Percentiles rank a stretch among this genome's conserved stretches.
Conservation (phyloP, 2,113 vertebrate genomes). For the Hyperopisus bebe region DNA sequence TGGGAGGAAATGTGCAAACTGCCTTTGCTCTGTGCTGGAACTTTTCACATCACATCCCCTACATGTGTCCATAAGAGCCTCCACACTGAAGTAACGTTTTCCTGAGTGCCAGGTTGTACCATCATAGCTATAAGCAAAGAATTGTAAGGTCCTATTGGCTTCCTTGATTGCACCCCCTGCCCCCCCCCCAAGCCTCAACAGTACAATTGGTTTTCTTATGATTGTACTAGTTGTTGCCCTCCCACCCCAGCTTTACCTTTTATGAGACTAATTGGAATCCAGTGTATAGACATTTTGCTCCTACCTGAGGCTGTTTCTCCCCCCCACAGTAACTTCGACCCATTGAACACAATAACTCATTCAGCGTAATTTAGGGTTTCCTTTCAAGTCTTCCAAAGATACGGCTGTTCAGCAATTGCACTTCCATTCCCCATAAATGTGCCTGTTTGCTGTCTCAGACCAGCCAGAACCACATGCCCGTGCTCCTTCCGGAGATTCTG, state of each 20-base stretch:
- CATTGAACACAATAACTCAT: not conserved
- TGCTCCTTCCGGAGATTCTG: not conserved
- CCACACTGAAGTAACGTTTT: not conserved
- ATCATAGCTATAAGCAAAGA: not conserved
- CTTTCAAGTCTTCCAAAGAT: slow-evolving; percentile 12
- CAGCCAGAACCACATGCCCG: not conserved
- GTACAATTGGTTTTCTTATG: not conserved
- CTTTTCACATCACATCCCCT: not conserved
- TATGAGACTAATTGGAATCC: not conserved
- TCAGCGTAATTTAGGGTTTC: not conserved
- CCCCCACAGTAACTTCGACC: not conserved
- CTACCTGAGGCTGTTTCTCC: not conserved
- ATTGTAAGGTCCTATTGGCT: not conserved
- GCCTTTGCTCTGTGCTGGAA: not conserved
- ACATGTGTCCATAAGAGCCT: not conserved
- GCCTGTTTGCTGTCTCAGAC: not conserved
- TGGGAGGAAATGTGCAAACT: not conserved
- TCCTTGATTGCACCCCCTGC: not conserved
- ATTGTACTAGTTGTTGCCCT: not conserved
- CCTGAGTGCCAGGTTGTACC: not conserved
- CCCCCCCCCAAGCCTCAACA: not conserved
- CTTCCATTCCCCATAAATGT: not conserved
- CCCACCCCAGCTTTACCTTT: not conserved
- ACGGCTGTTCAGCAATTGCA: not conserved
- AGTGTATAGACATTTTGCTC: not conserved